These are phyloP conservation scores for Coregonus sp. DNA, from an alignment of 2,797 vertebrate species.

Conservation along the genomic window DNA sequence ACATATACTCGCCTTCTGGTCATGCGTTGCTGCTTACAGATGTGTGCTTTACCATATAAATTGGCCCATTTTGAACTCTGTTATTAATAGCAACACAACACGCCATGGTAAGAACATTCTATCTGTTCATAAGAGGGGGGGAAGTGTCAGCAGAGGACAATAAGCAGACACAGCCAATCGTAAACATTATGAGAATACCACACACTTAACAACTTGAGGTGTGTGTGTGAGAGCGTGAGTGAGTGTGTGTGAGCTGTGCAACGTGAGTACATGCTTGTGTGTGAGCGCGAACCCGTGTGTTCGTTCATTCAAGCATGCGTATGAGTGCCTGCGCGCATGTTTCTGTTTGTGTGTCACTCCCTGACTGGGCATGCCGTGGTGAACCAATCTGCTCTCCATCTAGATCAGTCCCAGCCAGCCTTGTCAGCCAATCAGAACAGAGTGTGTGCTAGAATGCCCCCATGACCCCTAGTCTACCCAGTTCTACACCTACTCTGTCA, in stretches of 20 bases:
- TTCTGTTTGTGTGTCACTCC: slow-evolving; percentile 13
- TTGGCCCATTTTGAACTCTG: slow-evolving; percentile 74
- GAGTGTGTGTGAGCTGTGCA: too few species aligned
- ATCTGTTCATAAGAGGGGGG: slow-evolving; percentile 48
- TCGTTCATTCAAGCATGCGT: neutral
- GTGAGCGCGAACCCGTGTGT: neutral
- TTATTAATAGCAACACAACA: slow-evolving; percentile 72
- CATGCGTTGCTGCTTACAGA: slow-evolving; percentile 63
- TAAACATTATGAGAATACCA: slow-evolving; percentile 41
- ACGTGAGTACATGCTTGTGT: neutral
- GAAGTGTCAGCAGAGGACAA: slow-evolving; percentile 38
- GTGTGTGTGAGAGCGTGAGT: neutral
- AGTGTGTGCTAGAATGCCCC: slow-evolving; percentile 7
- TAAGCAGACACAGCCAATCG: slow-evolving; percentile 27
- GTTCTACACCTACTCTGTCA: too few species aligned
- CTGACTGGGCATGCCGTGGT: slow-evolving; percentile 51
- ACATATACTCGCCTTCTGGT: slow-evolving; percentile 76
- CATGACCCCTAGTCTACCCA: slow-evolving; percentile 16
- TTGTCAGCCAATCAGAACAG: slow-evolving; percentile 45
- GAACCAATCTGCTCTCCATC: slow-evolving; percentile 67
- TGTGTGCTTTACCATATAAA: slow-evolving; percentile 72
- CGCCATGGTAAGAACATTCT: slow-evolving; percentile 54
- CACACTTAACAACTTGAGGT: slow-evolving; percentile 20
- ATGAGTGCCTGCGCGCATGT: neutral
- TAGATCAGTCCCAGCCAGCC: slow-evolving; percentile 47